Base-by-base conservation (phyloP, 2,888 invertebrate genomes). In the Cyaniris semiargus region DNA sequence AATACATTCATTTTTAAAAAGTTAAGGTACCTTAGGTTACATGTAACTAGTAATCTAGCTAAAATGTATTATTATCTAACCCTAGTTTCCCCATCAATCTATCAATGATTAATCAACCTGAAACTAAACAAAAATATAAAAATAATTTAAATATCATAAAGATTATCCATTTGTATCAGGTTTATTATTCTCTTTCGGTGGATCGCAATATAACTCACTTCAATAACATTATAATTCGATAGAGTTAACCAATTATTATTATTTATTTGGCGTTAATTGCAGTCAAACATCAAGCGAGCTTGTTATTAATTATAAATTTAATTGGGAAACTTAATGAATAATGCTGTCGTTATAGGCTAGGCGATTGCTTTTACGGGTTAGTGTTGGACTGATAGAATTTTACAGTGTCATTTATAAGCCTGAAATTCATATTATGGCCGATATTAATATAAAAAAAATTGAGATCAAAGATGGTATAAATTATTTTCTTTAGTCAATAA, bases 211-310 rank as follows among this genome's bases (percentile, higher is more conserved):
- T 72, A 44, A 72, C 44, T 66, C 18, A 27, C 48, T 74, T 23
- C 27, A 74, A 44, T 44, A 23, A 53, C 74, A 74, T 53, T 53
- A 74, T 74, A 74, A 74, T 74, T 53, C 15, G 48, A 74, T 74
- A 74, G 53, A 74, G 48, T 66, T 48, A 74, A 74, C 74, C 74
- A 74, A 74, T 74, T 74, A 53, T 48, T 48, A 74, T 34, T 71
- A 71, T 71, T 71, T 71, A 71, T 71, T 71, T 74, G 48, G 74
- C 74, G 74, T 74, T 74, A 74, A 74, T 74, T 74, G 74, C 74
- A 74, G 74, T 74, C 74, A 48, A 74, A 74, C 53, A 74, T 74
- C 74, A 74, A 74, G 74, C 74, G 74, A 5, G 48, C 74, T 53
- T 74, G 74, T 74, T 53, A 53, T 48, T 53, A 74, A 74, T 74